phyloP scores from a whole-genome alignment of 2,888 invertebrate species.

The Cacoxenus indagator region DNA sequence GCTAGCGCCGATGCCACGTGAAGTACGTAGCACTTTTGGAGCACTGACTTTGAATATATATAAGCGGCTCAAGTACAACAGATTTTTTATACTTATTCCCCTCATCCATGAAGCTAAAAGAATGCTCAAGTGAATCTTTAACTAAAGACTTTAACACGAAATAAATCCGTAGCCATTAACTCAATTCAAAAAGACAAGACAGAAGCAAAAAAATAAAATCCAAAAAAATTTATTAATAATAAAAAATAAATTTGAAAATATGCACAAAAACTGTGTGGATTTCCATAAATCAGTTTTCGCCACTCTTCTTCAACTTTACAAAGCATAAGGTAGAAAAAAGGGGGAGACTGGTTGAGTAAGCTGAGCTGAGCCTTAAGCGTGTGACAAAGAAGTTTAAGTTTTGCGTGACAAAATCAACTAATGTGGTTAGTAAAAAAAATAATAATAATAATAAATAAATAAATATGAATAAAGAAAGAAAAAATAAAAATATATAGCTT shows the following conservation, averaged over 20 bases:
- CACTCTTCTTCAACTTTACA: not conserved
- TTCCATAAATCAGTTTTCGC: conserved; percentile 55
- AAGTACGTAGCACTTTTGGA: too few species aligned
- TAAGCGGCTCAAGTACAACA: too few species aligned
- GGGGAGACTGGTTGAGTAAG: too few species aligned
- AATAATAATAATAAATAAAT: conserved; percentile 7
- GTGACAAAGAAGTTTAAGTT: conserved; percentile 34
- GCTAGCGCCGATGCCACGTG: too few species aligned
- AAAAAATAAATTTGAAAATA: conserved; percentile 56
- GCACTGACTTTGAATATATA: too few species aligned
- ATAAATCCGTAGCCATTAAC: not conserved
- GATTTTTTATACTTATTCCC: too few species aligned
- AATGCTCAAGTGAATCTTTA: not conserved
- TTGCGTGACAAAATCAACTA: conserved; percentile 66
- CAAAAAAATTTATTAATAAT: not conserved
- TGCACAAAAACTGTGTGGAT: conserved; percentile 53
- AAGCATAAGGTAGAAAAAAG: too few species aligned
- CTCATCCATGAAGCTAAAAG: too few species aligned
- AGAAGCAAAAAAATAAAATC: not conserved
- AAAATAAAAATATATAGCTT: conserved; percentile 37
- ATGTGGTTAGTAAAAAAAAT: conserved; percentile 56
- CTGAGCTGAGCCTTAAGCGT: too few species aligned
- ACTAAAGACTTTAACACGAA: not conserved
- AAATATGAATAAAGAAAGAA: conserved; percentile 25
- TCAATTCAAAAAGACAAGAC: not conserved